phyloP scores from a whole-genome alignment of 2,113 vertebrate species.

The Oreochromis aureus region DNA sequence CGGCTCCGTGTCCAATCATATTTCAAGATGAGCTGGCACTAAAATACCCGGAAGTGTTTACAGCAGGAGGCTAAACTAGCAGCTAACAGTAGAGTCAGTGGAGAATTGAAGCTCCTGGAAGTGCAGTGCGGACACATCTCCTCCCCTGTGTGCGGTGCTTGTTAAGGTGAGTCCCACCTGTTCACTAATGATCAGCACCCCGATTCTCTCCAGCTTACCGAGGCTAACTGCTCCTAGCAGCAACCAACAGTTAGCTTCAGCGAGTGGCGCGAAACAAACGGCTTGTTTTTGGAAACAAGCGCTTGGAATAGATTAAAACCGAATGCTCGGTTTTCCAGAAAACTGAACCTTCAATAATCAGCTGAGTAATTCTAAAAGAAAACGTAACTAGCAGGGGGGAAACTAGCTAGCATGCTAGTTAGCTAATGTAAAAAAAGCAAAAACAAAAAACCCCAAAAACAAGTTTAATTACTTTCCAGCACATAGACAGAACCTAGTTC shows the following conservation, averaged over 20 bases:
- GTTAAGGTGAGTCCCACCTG: constrained; percentile 18
- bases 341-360: not conserved
- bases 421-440: not conserved
- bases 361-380: not conserved
- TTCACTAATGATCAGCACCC: not conserved
- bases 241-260: not conserved
- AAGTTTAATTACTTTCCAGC: not conserved
- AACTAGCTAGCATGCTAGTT: not conserved
- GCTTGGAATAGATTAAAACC: not conserved
- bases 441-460: rapidly evolving
- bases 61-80: not conserved
- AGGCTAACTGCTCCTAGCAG: not conserved
- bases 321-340: not conserved
- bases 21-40: constrained; percentile 35
- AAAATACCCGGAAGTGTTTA: constrained; percentile 24
- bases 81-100: not conserved
- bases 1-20: constrained; percentile 11
- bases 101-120: not conserved
- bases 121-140: not conserved
- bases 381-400: not conserved
- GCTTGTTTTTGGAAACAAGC: not conserved
- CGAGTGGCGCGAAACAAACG: not conserved
- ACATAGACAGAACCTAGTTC: not conserved
- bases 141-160: not conserved
- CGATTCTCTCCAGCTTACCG: rapidly evolving